Evolutionary conservation across 1,140 invertebrate species (phyloP).

Genomic region (Neodiprion fabricii): DNA sequence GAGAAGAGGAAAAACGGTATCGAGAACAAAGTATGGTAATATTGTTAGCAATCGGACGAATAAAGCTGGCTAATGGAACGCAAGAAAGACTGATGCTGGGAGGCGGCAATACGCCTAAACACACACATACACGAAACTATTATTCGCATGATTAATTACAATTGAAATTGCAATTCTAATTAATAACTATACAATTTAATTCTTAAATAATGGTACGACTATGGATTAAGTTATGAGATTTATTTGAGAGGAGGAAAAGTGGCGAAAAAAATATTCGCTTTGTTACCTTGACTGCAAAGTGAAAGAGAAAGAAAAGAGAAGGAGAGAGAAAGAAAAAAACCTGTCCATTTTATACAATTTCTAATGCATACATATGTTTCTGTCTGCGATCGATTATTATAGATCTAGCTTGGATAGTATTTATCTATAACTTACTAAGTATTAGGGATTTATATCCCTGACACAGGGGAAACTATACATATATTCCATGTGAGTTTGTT

Average conservation of each 20-base stretch:
- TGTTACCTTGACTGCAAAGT: constrained; percentile 1
- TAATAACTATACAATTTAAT: constrained; percentile 35
- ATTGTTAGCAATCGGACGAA: constrained; percentile 20
- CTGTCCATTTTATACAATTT: constrained; percentile 61
- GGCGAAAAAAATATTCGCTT: background rate
- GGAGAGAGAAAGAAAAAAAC: constrained; percentile 26
- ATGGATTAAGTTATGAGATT: constrained; percentile 31
- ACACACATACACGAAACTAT: constrained; percentile 26
- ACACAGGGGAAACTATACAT: background rate
- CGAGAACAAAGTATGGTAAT: constrained; percentile 10
- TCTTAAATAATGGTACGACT: constrained; percentile 32
- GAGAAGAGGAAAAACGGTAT: background rate
- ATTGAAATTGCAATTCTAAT: background rate
- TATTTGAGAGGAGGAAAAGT: background rate
- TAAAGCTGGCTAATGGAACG: constrained; percentile 29
- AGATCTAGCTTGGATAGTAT: constrained; percentile 55
- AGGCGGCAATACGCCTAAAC: constrained; percentile 42
- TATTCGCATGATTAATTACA: constrained; percentile 22
- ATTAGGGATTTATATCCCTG: constrained; percentile 1
- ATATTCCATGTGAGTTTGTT: background rate
- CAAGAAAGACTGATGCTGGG: constrained; percentile 53
- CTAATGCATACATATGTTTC: constrained; percentile 49
- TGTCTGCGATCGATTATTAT: constrained; percentile 50
- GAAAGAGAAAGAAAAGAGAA: constrained; percentile 23
- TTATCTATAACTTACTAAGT: constrained; percentile 42